Percentiles rank a stretch among this genome's conserved stretches.
Evolutionary conservation across 1,140 invertebrate genomes (phyloP).

Genomic region (Camponotus floridanus): DNA sequence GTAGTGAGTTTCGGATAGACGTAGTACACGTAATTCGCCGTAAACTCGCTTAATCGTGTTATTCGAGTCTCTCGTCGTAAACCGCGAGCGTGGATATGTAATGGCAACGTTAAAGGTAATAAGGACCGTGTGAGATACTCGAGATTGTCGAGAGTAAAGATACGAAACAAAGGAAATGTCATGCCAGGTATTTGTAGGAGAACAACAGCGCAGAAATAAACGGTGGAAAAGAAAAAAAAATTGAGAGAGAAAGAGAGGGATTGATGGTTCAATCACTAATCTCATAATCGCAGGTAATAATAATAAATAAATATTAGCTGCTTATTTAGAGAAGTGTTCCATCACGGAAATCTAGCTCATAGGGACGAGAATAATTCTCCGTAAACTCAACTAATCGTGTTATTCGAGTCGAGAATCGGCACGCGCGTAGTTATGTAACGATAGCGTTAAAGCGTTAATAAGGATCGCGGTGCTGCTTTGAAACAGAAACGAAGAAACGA

Average conservation of each 20-base stretch:
- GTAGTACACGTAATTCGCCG: conserved; percentile 43
- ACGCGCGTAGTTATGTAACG: conserved; percentile 64
- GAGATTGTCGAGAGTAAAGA: neutral
- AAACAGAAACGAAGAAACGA: conserved; percentile 51
- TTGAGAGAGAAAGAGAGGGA: conserved; percentile 10
- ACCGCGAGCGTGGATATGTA: conserved; percentile 31
- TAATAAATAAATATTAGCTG: neutral
- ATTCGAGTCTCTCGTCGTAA: conserved; percentile 65
- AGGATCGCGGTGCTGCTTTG: conserved; percentile 65
- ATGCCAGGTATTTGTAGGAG: neutral
- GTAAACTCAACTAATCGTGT: conserved; percentile 71
- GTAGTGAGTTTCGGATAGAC: conserved; percentile 16
- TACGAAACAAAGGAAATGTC: conserved; percentile 58
- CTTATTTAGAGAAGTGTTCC: conserved; percentile 24
- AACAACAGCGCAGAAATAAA: conserved; percentile 44
- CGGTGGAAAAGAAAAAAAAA: neutral
- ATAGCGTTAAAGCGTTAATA: conserved; percentile 72
- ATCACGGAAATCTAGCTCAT: conserved; percentile 48
- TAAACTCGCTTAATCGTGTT: conserved; percentile 72
- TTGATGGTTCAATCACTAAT: conserved; percentile 12
- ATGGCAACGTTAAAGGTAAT: conserved; percentile 72
- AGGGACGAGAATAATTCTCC: conserved; percentile 58
- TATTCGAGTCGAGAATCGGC: conserved; percentile 62
- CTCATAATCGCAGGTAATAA: neutral
- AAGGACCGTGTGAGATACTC: conserved; percentile 59